A percentile compares a stretch with the other conserved stretches of the same genome.
These are phyloP conservation scores for Porites lutea DNA, from an alignment of 64 coral and sea anemone species.

Conservation along the genomic window DNA sequence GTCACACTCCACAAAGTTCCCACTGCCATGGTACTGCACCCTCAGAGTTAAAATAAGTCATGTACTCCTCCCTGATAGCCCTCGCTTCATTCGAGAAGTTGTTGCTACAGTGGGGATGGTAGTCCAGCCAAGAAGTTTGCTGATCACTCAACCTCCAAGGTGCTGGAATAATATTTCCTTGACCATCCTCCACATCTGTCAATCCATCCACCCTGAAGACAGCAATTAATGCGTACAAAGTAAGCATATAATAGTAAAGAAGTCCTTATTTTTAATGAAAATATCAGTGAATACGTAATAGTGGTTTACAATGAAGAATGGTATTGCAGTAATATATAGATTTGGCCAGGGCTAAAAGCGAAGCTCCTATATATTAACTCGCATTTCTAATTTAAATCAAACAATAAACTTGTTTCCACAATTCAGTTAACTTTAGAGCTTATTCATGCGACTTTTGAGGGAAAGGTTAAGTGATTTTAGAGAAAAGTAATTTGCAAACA, in stretches of 20 bases:
- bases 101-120: neutral
- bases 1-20: conserved; percentile 50
- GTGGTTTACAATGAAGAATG: too few species aligned
- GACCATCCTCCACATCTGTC: conserved; percentile 26
- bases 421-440: too few species aligned
- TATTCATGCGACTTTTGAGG: too few species aligned
- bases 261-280: too few species aligned
- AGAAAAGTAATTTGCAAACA: too few species aligned
- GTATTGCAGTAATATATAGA: too few species aligned
- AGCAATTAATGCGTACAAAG: neutral
- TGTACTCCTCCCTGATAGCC: conserved; percentile 30
- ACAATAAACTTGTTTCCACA: too few species aligned
- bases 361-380: too few species aligned
- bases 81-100: conserved; percentile 33
- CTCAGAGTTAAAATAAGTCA: conserved; percentile 27
- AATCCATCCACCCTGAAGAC: conserved; percentile 7
- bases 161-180: conserved; percentile 31
- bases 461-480: too few species aligned
- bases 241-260: neutral
- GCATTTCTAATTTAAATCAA: too few species aligned
- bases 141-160: conserved; percentile 23
- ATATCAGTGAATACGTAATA: neutral
- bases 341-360: too few species aligned
- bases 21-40: conserved; percentile 44
- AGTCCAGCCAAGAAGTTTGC: neutral